These are phyloP conservation scores for Mastomys coucha DNA, from an alignment of 2,113 vertebrate species.

Conservation along the genomic window DNA sequence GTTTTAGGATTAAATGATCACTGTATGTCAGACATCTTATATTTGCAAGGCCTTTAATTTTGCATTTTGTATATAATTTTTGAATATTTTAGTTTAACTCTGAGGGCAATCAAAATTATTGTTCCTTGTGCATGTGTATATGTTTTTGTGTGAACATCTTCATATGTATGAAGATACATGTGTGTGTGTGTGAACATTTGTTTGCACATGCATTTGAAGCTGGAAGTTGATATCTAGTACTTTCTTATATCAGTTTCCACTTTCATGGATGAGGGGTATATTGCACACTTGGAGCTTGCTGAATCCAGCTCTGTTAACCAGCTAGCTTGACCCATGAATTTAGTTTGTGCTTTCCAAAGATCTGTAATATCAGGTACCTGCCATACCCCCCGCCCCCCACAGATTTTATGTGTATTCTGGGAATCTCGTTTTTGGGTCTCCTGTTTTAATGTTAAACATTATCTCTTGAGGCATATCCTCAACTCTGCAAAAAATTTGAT, in stretches of 20 bases:
- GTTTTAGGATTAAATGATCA: neutral
- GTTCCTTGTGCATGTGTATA: neutral
- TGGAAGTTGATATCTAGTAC: neutral
- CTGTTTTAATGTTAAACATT: neutral
- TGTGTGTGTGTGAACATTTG: neutral
- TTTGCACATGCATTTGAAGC: neutral
- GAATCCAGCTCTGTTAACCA: neutral
- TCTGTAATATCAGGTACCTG: neutral
- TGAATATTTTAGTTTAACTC: constrained; percentile 7
- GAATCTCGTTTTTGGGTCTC: neutral
- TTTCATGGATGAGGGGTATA: neutral
- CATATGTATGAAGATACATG: neutral
- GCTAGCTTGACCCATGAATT: neutral
- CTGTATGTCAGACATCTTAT: neutral
- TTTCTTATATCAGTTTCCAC: neutral
- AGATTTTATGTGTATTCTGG: neutral
- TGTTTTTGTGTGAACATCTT: too few relatives aligned
- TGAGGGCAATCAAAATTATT: neutral
- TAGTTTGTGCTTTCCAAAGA: too few relatives aligned
- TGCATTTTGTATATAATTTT: neutral
- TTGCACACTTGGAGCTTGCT: neutral
- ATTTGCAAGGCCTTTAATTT: neutral
- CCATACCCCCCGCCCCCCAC: too few relatives aligned
- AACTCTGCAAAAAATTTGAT: neutral
- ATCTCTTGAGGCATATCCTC: neutral